A percentile compares a stretch with the other conserved stretches of the same genome.
Evolutionary conservation across 1,140 invertebrate species (phyloP).

Genomic region (Globodera ellingtonae): DNA sequence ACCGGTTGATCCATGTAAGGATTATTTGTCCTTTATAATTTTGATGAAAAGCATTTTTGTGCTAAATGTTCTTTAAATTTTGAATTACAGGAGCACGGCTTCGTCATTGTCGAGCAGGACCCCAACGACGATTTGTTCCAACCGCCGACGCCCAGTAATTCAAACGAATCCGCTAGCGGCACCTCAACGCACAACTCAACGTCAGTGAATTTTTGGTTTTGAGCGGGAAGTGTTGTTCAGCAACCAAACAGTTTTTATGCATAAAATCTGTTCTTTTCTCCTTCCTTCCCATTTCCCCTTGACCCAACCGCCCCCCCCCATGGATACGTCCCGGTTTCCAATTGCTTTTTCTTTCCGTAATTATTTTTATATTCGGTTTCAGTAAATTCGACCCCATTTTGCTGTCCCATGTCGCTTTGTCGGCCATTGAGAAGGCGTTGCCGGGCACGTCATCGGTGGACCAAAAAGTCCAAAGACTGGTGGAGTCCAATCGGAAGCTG

Average conservation of each 20-base stretch:
- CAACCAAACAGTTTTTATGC: no score
- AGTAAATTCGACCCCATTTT: constrained; percentile 59
- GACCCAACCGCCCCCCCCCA: no score
- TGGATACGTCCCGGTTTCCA: neutral
- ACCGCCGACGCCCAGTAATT: constrained; percentile 21
- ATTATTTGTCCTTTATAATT: neutral
- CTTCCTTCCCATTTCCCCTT: neutral
- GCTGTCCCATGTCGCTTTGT: constrained; percentile 57
- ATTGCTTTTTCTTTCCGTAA: neutral
- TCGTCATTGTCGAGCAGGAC: constrained; percentile 28
- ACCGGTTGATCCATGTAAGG: constrained; percentile 78
- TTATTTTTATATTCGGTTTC: constrained; percentile 24
- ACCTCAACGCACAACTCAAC: constrained; percentile 48
- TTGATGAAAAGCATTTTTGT: constrained; percentile 12
- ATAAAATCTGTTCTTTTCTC: no score
- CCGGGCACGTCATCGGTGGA: constrained; percentile 57
- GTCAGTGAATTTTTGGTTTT: constrained; percentile 32
- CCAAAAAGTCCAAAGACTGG: constrained; percentile 59
- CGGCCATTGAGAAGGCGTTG: constrained; percentile 58
- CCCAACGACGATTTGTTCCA: constrained; percentile 24
- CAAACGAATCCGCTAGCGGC: constrained; percentile 37
- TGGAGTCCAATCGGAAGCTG: constrained; percentile 63
- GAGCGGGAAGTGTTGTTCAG: neutral
- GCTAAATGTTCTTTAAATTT: neutral
- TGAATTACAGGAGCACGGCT: constrained; percentile 34